phyloP scores from a whole-genome alignment of 1,140 invertebrate genomes.

The Ooceraea biroi region DNA sequence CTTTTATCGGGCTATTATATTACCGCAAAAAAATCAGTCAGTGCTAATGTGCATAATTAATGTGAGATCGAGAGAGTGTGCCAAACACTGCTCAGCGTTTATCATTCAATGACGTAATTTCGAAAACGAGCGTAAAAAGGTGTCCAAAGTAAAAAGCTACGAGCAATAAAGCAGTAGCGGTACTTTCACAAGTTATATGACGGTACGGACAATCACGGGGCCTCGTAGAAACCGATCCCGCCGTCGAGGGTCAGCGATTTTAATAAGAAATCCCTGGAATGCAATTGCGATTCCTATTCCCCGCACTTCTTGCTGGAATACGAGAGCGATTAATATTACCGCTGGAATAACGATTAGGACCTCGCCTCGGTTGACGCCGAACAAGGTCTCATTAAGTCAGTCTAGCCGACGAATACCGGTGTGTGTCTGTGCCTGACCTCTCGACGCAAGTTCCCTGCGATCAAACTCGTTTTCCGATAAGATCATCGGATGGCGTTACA shows the following conservation, averaged over 20 bases:
- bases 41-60: conserved; percentile 39
- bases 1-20: conserved; percentile 5
- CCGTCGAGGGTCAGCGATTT: conserved; percentile 54
- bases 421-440: conserved; percentile 64
- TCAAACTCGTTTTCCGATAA: conserved; percentile 74
- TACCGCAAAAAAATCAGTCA: neutral
- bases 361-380: conserved; percentile 49
- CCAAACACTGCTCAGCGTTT: neutral
- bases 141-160: conserved; percentile 13
- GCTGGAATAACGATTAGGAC: conserved; percentile 49
- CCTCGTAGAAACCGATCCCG: conserved; percentile 7
- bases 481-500: conserved; percentile 72
- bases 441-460: conserved; percentile 67
- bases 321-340: conserved; percentile 49
- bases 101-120: neutral
- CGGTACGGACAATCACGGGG: conserved; percentile 2
- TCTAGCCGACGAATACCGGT: conserved; percentile 54
- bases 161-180: conserved; percentile 21
- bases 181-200: conserved; percentile 44
- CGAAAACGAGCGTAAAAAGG: conserved; percentile 31
- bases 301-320: conserved; percentile 11
- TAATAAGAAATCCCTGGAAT: conserved; percentile 45
- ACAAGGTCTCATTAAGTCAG: conserved; percentile 68
- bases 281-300: conserved; percentile 30
- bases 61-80: conserved; percentile 4